These are phyloP conservation scores for Leucoraja erinaceus DNA, from an alignment of 2,113 vertebrate species.

Conservation along the genomic window DNA sequence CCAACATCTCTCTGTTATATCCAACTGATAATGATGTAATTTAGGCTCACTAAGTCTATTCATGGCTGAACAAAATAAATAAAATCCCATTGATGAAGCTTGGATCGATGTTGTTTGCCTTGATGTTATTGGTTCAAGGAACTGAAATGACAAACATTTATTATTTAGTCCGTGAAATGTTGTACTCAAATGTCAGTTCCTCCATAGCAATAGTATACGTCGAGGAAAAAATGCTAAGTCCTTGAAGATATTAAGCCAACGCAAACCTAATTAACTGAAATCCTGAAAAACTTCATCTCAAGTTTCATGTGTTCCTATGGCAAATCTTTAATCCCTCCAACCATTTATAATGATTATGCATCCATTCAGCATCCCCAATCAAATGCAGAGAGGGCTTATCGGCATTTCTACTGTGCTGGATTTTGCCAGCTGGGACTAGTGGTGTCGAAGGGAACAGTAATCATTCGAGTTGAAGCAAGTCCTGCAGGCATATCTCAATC, in stretches of 20 bases:
- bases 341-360: not conserved
- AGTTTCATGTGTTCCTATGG: not conserved
- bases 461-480: no score
- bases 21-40: not conserved
- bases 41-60: not conserved
- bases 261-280: not conserved
- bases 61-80: not conserved
- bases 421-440: no score
- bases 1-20: not conserved
- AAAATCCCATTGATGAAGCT: not conserved
- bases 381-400: no score
- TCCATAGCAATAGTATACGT: no score
- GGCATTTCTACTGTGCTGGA: no score
- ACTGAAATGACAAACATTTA: not conserved
- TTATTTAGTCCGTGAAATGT: no score
- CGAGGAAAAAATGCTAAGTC: not conserved
- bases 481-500: no score
- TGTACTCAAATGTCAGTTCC: not conserved
- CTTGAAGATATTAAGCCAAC: not conserved
- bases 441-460: no score
- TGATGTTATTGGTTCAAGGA: not conserved
- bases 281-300: not conserved
- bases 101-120: not conserved
- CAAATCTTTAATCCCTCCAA: not conserved
- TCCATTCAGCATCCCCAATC: not conserved